Evolutionary conservation across 2,888 invertebrate species (phyloP).

Genomic region (Ceratothoa steindachneri): DNA sequence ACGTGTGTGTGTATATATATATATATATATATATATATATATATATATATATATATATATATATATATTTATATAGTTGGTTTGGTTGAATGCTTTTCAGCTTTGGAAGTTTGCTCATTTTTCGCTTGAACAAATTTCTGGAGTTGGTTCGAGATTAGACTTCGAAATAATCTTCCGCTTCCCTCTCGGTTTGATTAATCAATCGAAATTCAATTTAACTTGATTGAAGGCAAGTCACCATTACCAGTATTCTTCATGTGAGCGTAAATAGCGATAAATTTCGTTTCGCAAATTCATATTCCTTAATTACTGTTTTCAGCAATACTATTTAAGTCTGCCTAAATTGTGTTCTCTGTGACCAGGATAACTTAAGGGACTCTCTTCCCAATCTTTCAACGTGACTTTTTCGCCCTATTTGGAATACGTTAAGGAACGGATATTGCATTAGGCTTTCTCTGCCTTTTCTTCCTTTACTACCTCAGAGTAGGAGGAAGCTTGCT

Average conservation of each 20-base stretch:
- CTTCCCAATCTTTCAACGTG: too few species aligned
- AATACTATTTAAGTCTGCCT: too few species aligned
- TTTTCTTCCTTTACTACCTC: too few species aligned
- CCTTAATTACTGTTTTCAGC: too few species aligned
- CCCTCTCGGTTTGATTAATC: neutral
- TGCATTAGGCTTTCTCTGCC: too few species aligned
- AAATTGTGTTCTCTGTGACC: too few species aligned
- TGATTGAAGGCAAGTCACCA: neutral
- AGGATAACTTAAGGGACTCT: too few species aligned
- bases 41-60: conserved; percentile 12
- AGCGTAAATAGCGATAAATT: neutral
- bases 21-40: conserved; percentile 13
- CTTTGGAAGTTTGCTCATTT: neutral
- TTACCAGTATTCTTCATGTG: neutral
- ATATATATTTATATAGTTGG: neutral
- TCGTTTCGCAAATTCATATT: too few species aligned
- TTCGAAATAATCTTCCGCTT: neutral
- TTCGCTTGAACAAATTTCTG: neutral
- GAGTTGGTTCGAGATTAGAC: neutral
- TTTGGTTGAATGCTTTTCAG: neutral
- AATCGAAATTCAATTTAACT: neutral
- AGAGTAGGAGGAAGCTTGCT: too few species aligned
- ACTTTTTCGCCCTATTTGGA: too few species aligned
- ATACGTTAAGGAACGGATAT: too few species aligned
- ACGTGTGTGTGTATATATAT: conserved; percentile 4